Evolutionary conservation across 2,888 invertebrate genomes (phyloP).

Genomic region (Bembecia ichneumoniformis): DNA sequence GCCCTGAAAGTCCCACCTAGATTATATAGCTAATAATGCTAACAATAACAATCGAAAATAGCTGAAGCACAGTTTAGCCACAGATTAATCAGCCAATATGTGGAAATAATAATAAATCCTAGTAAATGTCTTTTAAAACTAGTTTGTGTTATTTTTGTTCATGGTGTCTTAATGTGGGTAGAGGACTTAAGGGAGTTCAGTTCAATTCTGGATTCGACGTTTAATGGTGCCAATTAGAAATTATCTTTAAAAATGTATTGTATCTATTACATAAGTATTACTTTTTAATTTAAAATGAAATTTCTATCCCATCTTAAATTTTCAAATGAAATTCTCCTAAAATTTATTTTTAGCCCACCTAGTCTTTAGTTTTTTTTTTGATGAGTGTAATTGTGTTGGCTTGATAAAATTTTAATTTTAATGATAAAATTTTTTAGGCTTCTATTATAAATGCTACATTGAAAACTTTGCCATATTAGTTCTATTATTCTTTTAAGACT

Average conservation of each 20-base stretch:
- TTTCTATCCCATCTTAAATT: neutral
- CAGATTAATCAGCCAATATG: too few species aligned
- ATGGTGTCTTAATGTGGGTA: too few species aligned
- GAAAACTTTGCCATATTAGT: slow-evolving; percentile 73
- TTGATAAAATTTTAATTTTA: slow-evolving; percentile 31
- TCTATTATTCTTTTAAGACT: slow-evolving; percentile 65
- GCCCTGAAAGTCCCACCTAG: too few species aligned
- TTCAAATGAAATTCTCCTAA: slow-evolving; percentile 21
- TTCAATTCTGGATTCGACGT: slow-evolving; percentile 6
- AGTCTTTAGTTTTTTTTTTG: slow-evolving; percentile 59
- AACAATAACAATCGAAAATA: too few species aligned
- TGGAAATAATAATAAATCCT: too few species aligned
- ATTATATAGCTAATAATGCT: too few species aligned
- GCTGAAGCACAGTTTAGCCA: too few species aligned
- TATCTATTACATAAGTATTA: slow-evolving; percentile 5
- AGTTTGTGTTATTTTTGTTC: too few species aligned
- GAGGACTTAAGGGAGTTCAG: slow-evolving; percentile 1
- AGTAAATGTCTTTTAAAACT: too few species aligned
- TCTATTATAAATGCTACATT: slow-evolving; percentile 63
- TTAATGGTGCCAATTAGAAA: slow-evolving; percentile 33
- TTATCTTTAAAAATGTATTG: slow-evolving; percentile 16
- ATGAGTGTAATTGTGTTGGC: slow-evolving; percentile 45
- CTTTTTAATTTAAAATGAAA: neutral
- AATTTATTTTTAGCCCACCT: slow-evolving; percentile 65
- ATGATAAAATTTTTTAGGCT: slow-evolving; percentile 46